Conservation (phyloP, 2,888 invertebrate species). For the Invenusta paracnida region DNA sequence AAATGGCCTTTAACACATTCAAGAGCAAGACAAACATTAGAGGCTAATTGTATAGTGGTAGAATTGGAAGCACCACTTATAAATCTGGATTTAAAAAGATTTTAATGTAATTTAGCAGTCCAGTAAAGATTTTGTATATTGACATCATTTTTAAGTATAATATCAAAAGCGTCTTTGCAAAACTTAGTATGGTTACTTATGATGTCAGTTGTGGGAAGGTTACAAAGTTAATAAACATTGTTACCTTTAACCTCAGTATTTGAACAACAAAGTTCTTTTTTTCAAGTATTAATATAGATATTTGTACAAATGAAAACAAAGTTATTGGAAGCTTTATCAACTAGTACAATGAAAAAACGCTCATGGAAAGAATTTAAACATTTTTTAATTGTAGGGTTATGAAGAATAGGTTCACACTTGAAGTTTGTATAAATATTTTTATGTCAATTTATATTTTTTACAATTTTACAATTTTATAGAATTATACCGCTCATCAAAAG, state of each 20-base stretch:
- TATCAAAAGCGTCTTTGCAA: background rate
- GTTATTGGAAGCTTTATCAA: background rate
- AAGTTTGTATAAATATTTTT: background rate
- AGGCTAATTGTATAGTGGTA: background rate
- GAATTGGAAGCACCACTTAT: background rate
- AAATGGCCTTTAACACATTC: background rate
- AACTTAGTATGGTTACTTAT: background rate
- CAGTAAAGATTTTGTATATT: background rate
- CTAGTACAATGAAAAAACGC: background rate
- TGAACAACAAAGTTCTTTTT: background rate
- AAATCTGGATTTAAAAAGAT: background rate
- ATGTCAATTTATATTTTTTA: background rate
- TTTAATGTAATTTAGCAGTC: background rate
- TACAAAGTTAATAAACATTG: background rate
- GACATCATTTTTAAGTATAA: background rate
- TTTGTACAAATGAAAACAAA: background rate
- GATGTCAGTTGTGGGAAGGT: background rate
- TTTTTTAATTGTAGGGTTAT: background rate
- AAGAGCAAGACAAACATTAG: background rate
- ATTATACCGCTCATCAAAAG: background rate
- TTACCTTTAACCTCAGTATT: background rate
- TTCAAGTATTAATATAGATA: background rate
- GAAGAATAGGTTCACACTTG: background rate
- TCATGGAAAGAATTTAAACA: background rate
- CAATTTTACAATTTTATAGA: background rate